Conservation (phyloP, 2,113 vertebrate genomes). For the Strix uralensis region DNA sequence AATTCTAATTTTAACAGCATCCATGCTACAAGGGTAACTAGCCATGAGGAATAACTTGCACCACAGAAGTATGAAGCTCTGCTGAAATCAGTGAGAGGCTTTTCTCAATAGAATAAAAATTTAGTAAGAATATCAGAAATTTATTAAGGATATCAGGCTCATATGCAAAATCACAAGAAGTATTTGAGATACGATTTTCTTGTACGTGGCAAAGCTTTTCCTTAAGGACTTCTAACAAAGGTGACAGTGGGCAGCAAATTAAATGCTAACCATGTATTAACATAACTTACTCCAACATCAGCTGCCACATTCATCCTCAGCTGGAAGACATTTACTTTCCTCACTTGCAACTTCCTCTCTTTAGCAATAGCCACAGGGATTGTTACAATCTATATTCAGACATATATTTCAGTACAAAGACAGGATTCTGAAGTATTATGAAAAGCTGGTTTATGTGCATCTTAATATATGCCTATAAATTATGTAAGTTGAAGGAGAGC, state of each 20-base stretch:
- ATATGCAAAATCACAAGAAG: neutral
- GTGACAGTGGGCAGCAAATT: neutral
- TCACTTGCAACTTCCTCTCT: neutral
- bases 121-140: neutral
- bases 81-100: neutral
- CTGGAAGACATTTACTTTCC: conserved; percentile 2
- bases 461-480: neutral
- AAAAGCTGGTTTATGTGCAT: neutral
- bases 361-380: neutral
- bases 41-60: neutral
- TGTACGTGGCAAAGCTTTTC: neutral
- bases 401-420: neutral
- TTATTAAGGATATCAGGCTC: neutral
- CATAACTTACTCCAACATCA: neutral
- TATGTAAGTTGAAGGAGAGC: neutral
- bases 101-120: neutral
- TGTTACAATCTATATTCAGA: neutral
- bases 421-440: conserved; percentile 3
- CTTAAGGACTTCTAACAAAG: neutral
- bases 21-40: neutral
- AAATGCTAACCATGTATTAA: neutral
- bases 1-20: neutral
- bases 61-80: neutral
- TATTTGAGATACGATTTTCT: neutral
- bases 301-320: neutral